Evolutionary conservation across 2,113 vertebrate species (phyloP).

Genomic region (Herpailurus yagouaroundi): DNA sequence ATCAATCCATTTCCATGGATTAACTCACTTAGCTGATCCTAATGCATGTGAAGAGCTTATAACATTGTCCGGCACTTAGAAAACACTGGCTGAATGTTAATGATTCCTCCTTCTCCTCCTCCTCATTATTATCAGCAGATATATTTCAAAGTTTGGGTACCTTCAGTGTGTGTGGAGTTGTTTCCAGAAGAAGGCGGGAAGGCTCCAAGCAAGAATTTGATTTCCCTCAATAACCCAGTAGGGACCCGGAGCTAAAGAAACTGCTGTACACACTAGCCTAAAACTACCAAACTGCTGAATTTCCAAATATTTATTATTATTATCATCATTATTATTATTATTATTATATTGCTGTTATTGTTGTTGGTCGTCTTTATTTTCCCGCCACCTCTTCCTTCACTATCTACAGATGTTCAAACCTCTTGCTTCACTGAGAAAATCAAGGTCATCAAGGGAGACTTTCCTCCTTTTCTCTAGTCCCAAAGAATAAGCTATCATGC

Average conservation of each 20-base stretch:
- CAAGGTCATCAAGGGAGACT: not conserved
- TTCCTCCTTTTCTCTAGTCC: not conserved
- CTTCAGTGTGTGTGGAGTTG: not conserved
- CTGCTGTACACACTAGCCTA: not conserved
- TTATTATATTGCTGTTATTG: too few species aligned
- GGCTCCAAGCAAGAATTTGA: not conserved
- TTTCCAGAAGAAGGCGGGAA: not conserved
- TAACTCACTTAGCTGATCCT: not conserved
- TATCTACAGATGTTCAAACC: not conserved
- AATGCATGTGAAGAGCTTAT: not conserved
- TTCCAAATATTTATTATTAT: not conserved
- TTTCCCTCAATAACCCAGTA: not conserved
- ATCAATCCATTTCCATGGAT: not conserved
- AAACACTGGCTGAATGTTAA: not conserved
- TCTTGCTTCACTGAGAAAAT: not conserved
- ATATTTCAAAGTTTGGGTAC: not conserved
- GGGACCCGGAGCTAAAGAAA: not conserved
- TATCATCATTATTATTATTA: too few species aligned
- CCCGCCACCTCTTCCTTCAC: not conserved
- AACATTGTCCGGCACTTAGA: not conserved
- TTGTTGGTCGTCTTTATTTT: not conserved
- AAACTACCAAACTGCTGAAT: not conserved
- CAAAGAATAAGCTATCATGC: not conserved
- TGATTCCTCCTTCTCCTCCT: not conserved
- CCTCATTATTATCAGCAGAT: not conserved